phyloP scores from a whole-genome alignment of 2,888 invertebrate species.

The Drosophila neotestacea region DNA sequence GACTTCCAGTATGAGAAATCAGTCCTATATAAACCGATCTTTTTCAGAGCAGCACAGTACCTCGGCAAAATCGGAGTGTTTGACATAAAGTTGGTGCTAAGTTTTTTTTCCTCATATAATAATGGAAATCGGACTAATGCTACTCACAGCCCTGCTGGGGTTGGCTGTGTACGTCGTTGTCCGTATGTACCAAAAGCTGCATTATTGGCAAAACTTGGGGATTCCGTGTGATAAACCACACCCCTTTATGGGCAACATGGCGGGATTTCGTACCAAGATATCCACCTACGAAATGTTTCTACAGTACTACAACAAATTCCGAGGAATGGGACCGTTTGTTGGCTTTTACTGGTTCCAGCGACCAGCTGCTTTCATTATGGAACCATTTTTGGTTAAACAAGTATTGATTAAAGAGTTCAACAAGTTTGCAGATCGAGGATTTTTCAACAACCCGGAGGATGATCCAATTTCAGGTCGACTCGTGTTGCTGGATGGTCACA shows the following conservation, averaged over 20 bases:
- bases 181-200: constrained; percentile 30
- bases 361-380: constrained; percentile 63
- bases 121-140: constrained; percentile 4
- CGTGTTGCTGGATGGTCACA: constrained; percentile 81
- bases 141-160: constrained; percentile 33
- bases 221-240: constrained; percentile 57
- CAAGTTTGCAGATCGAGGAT: constrained; percentile 83
- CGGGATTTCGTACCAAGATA: constrained; percentile 23
- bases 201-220: constrained; percentile 46
- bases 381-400: constrained; percentile 59
- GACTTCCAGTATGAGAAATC: neutral
- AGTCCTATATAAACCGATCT: neutral
- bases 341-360: constrained; percentile 77
- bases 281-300: constrained; percentile 36
- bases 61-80: neutral
- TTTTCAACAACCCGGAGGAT: constrained; percentile 78
- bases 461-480: constrained; percentile 83
- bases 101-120: neutral
- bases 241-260: constrained; percentile 58
- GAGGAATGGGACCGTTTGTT: constrained; percentile 55
- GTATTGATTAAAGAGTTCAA: constrained; percentile 80
- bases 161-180: constrained; percentile 33
- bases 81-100: neutral
- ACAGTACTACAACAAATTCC: constrained; percentile 56
- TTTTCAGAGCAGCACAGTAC: neutral